Conservation (phyloP, 2,888 invertebrate genomes). For the Ectobius pallidus region DNA sequence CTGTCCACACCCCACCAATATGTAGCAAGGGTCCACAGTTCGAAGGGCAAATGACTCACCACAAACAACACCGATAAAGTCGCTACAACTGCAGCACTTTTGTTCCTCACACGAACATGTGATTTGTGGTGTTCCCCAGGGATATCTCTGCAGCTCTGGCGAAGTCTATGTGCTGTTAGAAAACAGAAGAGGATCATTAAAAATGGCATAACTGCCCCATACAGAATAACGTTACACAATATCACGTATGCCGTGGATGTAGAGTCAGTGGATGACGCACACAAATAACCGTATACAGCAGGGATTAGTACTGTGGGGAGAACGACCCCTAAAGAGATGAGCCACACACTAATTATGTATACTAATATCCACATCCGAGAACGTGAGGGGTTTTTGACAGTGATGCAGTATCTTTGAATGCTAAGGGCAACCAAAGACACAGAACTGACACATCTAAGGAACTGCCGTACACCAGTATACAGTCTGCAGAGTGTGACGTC, state of each 20-base stretch:
- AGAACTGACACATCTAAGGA: not conserved
- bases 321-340: no score
- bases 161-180: not conserved
- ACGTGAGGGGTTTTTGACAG: not conserved
- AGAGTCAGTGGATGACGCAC: no score
- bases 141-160: not conserved
- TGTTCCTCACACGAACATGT: not conserved
- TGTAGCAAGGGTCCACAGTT: not conserved
- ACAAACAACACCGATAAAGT: not conserved
- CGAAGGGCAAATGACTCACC: not conserved
- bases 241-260: not conserved
- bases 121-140: not conserved
- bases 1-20: not conserved
- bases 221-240: not conserved
- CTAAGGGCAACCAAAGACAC: slow-evolving; percentile 2
- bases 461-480: not conserved
- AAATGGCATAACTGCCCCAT: no score
- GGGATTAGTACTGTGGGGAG: no score
- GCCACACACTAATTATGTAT: no score
- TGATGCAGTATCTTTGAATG: not conserved
- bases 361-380: no score
- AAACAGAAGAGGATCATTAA: not conserved
- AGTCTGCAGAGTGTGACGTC: not conserved
- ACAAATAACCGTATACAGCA: no score
- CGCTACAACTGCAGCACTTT: not conserved